These are phyloP conservation scores for Lucinisca nassula DNA, from an alignment of 2,888 invertebrate genomes.

Conservation along the genomic window DNA sequence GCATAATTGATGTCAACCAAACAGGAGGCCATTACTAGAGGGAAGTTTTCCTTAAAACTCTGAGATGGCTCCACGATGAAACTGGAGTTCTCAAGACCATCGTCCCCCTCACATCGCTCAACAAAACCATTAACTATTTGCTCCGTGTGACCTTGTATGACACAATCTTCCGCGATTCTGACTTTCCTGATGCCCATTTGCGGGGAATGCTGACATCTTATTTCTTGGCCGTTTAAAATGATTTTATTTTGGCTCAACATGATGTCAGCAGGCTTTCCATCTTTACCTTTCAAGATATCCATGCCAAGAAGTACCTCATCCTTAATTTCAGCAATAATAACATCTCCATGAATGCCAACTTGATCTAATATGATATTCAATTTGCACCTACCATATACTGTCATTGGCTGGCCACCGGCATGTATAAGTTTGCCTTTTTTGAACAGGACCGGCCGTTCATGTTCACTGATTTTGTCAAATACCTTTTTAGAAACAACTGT, in stretches of 20 bases:
- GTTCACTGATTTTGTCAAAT: slow-evolving; percentile 6
- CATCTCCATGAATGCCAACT: neutral
- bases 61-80: slow-evolving; percentile 50
- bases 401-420: slow-evolving; percentile 23
- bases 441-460: neutral
- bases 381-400: neutral
- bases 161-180: slow-evolving; percentile 22
- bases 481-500: slow-evolving; percentile 16
- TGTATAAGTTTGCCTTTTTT: slow-evolving; percentile 18
- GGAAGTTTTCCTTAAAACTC: slow-evolving; percentile 35
- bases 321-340: slow-evolving; percentile 28
- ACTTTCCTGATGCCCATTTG: slow-evolving; percentile 2
- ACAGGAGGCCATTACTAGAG: slow-evolving; percentile 47
- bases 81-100: neutral
- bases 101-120: slow-evolving; percentile 33
- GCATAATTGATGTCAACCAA: slow-evolving; percentile 39
- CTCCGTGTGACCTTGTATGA: slow-evolving; percentile 43
- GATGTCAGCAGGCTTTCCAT: slow-evolving; percentile 31
- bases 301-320: slow-evolving; percentile 40
- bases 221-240: slow-evolving; percentile 24
- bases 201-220: slow-evolving; percentile 6
- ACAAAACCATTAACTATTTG: slow-evolving; percentile 51
- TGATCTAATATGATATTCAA: neutral
- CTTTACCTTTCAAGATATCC: slow-evolving; percentile 28
- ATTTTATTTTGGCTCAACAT: slow-evolving; percentile 32